phyloP scores from a whole-genome alignment of 2,113 vertebrate genomes.

The Lagopus leucura region DNA sequence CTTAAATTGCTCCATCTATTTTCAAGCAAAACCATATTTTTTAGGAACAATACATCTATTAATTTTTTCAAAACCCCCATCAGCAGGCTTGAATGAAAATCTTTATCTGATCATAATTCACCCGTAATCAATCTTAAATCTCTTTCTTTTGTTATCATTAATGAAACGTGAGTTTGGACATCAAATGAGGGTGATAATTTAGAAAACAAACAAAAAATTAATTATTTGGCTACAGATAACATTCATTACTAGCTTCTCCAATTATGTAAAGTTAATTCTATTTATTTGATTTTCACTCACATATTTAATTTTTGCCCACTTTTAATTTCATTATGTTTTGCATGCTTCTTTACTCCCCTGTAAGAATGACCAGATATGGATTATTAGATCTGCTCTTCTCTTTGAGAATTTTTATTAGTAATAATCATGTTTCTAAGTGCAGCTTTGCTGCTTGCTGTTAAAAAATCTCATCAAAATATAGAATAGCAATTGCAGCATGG shows the following conservation, averaged over 20 bases:
- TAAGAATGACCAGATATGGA: not conserved
- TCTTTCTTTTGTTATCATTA: not conserved
- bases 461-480: not conserved
- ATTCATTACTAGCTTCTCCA: not conserved
- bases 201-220: not conserved
- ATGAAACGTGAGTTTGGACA: not conserved
- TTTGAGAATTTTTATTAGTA: not conserved
- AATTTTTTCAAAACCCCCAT: not conserved
- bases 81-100: not conserved
- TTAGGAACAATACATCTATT: not conserved
- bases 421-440: not conserved
- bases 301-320: not conserved
- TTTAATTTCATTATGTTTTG: not conserved
- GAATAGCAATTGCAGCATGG: not conserved
- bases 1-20: not conserved
- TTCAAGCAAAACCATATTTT: not conserved
- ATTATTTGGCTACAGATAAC: not conserved
- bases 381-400: not conserved
- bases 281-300: not conserved
- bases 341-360: not conserved
- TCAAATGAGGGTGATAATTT: not conserved
- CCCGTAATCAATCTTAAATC: not conserved
- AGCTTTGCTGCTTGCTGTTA: not conserved
- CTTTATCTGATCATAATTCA: not conserved
- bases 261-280: not conserved